phyloP scores from a whole-genome alignment of 2,888 invertebrate species.

The Tortricodes alternella region DNA sequence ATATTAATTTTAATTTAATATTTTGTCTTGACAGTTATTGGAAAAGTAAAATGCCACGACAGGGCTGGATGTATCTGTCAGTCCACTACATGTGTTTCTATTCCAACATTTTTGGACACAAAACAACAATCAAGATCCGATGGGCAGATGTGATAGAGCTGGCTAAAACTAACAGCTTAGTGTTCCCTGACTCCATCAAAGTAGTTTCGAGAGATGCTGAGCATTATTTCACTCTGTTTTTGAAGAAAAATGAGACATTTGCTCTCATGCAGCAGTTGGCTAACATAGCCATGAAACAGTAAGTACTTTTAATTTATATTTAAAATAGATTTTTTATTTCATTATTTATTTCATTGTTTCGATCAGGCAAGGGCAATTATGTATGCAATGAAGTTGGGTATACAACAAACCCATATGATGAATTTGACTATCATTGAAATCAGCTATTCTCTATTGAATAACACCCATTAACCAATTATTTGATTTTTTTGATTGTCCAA shows the following conservation, averaged over 20 bases:
- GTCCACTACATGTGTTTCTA: constrained; percentile 98
- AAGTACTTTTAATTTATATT: constrained; percentile 44
- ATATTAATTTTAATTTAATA: background rate
- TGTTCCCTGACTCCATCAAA: constrained; percentile 94
- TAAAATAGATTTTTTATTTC: too few relatives aligned
- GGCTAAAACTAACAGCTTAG: constrained; percentile 87
- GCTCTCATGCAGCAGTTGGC: constrained; percentile 96
- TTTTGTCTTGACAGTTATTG: constrained; percentile 87
- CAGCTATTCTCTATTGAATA: too few relatives aligned
- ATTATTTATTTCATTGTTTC: too few relatives aligned
- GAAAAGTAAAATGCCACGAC: constrained; percentile 96
- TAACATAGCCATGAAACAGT: constrained; percentile 98
- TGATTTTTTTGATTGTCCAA: background rate
- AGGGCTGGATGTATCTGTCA: constrained; percentile 98
- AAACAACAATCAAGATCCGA: constrained; percentile 93
- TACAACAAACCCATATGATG: too few relatives aligned
- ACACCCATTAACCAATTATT: background rate
- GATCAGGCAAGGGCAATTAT: too few relatives aligned
- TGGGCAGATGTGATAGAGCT: constrained; percentile 95
- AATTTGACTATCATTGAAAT: too few relatives aligned
- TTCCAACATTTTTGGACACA: constrained; percentile 95
- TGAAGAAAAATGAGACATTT: constrained; percentile 94
- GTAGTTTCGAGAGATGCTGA: constrained; percentile 92
- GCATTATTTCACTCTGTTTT: constrained; percentile 95
- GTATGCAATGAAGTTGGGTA: too few relatives aligned